phyloP scores from a whole-genome alignment of 2,113 vertebrate genomes.

The Prietella phreatophila region DNA sequence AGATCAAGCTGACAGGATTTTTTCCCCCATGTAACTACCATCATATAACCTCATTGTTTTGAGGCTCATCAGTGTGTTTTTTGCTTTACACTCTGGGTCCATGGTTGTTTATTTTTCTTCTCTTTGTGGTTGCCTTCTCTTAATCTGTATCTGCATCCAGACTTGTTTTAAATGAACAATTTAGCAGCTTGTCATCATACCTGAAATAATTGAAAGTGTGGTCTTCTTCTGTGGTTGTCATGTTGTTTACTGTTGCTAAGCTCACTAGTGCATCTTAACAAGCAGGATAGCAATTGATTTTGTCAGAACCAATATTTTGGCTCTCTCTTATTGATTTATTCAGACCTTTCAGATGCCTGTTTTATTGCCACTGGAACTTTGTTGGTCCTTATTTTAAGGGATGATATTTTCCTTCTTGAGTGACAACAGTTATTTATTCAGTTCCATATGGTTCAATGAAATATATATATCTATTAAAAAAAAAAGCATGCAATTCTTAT shows the following conservation, averaged over 20 bases:
- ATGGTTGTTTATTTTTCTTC: neutral
- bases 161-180: neutral
- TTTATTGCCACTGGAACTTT: constrained; percentile 5
- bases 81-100: neutral
- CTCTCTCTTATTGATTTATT: constrained; percentile 1
- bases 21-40: neutral
- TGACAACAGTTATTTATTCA: neutral
- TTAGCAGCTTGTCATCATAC: neutral
- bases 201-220: neutral
- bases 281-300: neutral
- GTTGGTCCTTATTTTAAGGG: neutral
- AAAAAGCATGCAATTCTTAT: neutral
- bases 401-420: neutral
- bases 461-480: neutral
- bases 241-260: neutral
- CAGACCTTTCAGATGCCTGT: neutral
- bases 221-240: neutral
- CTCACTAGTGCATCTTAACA: neutral
- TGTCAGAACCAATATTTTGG: neutral
- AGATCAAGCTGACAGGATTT: neutral
- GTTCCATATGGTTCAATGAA: neutral
- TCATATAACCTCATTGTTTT: neutral
- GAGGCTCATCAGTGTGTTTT: neutral
- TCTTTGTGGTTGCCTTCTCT: neutral
- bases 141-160: neutral